Evolutionary conservation across 53 echinoderm and acorn worm species (phyloP).

Genomic region (Henricia sp.): DNA sequence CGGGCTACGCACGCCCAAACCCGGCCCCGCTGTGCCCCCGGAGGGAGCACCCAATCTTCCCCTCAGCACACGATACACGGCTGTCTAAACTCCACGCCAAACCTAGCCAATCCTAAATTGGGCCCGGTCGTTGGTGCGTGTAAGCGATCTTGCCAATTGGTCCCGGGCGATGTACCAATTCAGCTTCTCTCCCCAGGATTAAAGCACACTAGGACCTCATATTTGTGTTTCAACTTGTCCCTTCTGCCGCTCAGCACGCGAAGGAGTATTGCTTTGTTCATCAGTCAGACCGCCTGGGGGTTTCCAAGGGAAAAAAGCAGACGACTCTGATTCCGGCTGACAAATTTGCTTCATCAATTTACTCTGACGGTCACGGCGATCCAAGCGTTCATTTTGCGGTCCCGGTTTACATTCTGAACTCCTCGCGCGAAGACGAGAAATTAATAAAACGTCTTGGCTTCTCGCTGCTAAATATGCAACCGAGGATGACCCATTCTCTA

Average conservation of each 20-base stretch:
- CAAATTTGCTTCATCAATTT: constrained; percentile 51
- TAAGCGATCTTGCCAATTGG: constrained; percentile 42
- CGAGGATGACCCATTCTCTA: background rate
- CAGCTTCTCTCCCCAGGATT: constrained; percentile 42
- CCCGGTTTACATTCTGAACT: background rate
- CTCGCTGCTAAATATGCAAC: constrained; percentile 7
- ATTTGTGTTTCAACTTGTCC: constrained; percentile 61
- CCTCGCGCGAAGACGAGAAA: background rate
- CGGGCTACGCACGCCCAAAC: constrained; percentile 16
- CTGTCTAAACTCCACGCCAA: constrained; percentile 64
- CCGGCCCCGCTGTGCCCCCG: background rate
- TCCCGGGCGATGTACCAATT: constrained; percentile 48
- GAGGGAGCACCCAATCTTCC: background rate
- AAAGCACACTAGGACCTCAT: constrained; percentile 33
- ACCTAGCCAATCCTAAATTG: constrained; percentile 41
- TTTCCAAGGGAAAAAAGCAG: background rate
- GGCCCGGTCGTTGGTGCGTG: constrained; percentile 20
- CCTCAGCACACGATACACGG: constrained; percentile 24
- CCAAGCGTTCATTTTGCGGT: background rate
- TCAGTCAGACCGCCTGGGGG: constrained; percentile 24
- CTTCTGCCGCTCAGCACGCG: background rate
- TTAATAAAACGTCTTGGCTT: constrained; percentile 26
- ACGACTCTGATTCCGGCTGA: background rate
- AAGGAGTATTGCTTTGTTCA: constrained; percentile 52
- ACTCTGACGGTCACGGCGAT: background rate